These are phyloP conservation scores for Petrocephalus sullivani DNA, from an alignment of 2,797 vertebrate genomes.

Conservation along the genomic window DNA sequence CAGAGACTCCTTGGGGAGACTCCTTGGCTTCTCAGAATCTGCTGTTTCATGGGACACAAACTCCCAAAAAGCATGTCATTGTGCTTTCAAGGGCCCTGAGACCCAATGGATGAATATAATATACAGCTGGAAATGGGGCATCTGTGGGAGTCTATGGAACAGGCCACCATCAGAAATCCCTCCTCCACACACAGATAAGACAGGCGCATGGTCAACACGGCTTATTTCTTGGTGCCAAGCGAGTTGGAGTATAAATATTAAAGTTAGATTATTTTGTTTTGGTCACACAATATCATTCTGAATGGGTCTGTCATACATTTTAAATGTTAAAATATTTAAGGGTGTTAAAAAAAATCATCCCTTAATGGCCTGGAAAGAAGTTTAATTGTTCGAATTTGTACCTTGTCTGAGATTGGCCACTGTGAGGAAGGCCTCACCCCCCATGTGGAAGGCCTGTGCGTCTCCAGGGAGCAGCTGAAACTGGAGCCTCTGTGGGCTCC, in stretches of 20 bases:
- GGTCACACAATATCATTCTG: background rate
- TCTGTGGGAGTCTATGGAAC: too few relatives aligned
- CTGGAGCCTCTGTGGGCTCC: constrained; percentile 74
- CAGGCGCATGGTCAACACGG: too few relatives aligned
- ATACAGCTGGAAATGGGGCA: too few relatives aligned
- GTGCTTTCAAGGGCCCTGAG: too few relatives aligned
- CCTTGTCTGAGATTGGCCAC: constrained; percentile 86
- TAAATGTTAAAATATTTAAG: background rate
- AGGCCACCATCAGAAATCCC: too few relatives aligned
- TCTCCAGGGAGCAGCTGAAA: constrained; percentile 73
- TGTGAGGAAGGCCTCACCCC: constrained; percentile 79
- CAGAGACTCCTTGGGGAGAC: too few relatives aligned
- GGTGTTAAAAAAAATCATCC: background rate
- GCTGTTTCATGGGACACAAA: too few relatives aligned
- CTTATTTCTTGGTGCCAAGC: too few relatives aligned
- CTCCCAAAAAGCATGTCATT: too few relatives aligned
- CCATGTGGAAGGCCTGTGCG: constrained; percentile 84
- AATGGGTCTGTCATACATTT: background rate
- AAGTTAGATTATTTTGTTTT: background rate
- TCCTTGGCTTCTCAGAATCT: too few relatives aligned
- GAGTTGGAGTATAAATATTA: background rate
- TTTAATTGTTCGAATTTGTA: constrained; percentile 63
- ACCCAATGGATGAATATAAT: too few relatives aligned
- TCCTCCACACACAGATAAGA: too few relatives aligned
- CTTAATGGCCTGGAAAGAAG: background rate